These are phyloP conservation scores for Chunga burmeisteri DNA, from an alignment of 2,113 vertebrate genomes.

Conservation along the genomic window DNA sequence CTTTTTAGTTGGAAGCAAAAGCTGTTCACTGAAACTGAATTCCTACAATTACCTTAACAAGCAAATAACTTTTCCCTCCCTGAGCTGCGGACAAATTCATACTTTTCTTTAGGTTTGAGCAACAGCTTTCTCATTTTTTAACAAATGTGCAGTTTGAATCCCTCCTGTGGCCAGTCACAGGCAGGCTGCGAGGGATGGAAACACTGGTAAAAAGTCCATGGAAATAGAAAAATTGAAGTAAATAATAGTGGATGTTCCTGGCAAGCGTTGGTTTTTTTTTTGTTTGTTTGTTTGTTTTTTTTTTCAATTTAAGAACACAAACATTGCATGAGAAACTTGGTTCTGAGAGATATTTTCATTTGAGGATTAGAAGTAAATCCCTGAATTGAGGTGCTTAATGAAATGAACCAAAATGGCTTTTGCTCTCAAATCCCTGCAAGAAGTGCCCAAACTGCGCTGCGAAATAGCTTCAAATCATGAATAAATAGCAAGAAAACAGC, in stretches of 20 bases:
- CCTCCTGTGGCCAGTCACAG: slow-evolving; percentile 49
- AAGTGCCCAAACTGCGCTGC: not conserved
- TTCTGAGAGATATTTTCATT: not conserved
- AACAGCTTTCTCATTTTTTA: not conserved
- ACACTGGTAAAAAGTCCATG: not conserved
- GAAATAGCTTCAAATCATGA: not conserved
- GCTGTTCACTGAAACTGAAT: not conserved
- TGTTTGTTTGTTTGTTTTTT: not conserved
- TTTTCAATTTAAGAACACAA: not conserved
- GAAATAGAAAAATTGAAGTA: not conserved
- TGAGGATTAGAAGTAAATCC: slow-evolving; percentile 38
- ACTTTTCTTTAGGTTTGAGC: not conserved
- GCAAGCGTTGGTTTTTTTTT: not conserved
- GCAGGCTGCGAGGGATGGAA: not conserved
- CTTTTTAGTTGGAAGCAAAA: not conserved
- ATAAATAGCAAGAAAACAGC: not conserved
- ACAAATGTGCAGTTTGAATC: slow-evolving; percentile 40
- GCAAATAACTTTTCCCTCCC: not conserved
- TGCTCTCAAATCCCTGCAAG: slow-evolving; percentile 19
- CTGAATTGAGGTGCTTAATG: slow-evolving; percentile 47
- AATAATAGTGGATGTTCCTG: not conserved
- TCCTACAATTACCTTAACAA: not conserved
- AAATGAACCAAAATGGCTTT: slow-evolving; percentile 54
- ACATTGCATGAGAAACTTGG: not conserved
- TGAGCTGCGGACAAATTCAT: not conserved